These are phyloP conservation scores for Diloba caeruleocephala DNA, from an alignment of 2,888 invertebrate species.

Conservation along the genomic window DNA sequence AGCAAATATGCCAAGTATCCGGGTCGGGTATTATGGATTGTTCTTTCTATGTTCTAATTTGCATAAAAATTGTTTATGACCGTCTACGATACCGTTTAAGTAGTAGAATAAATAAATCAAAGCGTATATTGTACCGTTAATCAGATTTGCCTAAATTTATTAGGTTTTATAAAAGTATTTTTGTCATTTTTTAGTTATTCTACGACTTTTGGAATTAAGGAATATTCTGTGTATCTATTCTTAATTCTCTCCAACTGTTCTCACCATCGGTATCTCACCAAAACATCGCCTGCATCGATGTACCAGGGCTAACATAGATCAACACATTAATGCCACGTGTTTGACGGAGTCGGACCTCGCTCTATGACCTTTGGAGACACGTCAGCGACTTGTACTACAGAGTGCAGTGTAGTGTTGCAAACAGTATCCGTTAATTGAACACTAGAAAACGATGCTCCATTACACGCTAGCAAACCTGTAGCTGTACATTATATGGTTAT, in stretches of 20 bases:
- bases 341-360: constrained; percentile 4
- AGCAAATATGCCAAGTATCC: constrained; percentile 32
- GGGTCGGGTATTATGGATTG: constrained; percentile 33
- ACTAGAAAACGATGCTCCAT: constrained; percentile 41
- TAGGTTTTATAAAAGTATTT: no score
- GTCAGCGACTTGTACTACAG: constrained; percentile 21
- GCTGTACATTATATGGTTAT: constrained; percentile 3
- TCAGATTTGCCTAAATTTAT: no score
- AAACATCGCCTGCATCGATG: no score
- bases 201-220: no score
- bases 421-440: constrained; percentile 34
- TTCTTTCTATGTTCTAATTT: constrained; percentile 13
- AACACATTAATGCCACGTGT: background rate
- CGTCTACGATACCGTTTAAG: no score
- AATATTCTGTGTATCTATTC: no score
- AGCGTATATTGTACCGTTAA: no score
- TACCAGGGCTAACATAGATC: no score
- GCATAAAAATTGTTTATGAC: background rate
- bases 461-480: constrained; percentile 11
- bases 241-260: no score
- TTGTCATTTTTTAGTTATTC: no score
- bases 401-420: constrained; percentile 22
- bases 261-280: no score
- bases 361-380: constrained; percentile 15
- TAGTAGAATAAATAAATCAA: no score